Percentiles rank a stretch among this genome's conserved stretches.
Conservation (phyloP, 1,140 invertebrate species). For the Campoletis sonorensis region DNA sequence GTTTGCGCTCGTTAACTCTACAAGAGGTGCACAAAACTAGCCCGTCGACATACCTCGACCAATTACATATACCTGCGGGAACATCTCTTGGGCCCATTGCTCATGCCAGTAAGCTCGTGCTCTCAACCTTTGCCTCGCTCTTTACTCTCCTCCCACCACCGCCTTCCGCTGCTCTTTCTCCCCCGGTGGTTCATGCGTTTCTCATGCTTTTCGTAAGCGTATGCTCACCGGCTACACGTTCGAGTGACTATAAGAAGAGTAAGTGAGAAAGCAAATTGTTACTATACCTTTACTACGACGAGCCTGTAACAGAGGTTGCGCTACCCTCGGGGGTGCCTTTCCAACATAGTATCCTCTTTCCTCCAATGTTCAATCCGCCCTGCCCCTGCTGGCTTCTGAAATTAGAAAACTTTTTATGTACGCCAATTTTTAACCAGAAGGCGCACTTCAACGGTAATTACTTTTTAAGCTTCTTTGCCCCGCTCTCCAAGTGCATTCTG, state of each 20-base stretch:
- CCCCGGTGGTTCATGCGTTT: not conserved
- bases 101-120: conserved; percentile 3
- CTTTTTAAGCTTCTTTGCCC: conserved; percentile 74
- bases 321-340: conserved; percentile 12
- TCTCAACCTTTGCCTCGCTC: not conserved
- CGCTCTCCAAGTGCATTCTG: conserved; percentile 38
- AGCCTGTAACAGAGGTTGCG: conserved; percentile 50
- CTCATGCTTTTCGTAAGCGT: not conserved
- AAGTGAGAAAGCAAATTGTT: conserved; percentile 12
- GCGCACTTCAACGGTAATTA: conserved; percentile 74
- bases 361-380: conserved; percentile 39
- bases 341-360: conserved; percentile 20
- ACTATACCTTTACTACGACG: conserved; percentile 50
- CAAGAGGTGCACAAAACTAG: conserved; percentile 32
- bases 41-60: conserved; percentile 25
- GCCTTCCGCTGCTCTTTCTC: not conserved
- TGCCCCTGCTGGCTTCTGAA: conserved; percentile 63
- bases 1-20: conserved; percentile 42
- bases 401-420: conserved; percentile 77
- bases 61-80: conserved; percentile 40
- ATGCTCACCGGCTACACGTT: conserved; percentile 26
- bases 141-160: not conserved
- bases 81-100: conserved; percentile 31
- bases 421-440: conserved; percentile 75
- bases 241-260: conserved; percentile 6